Conservation (phyloP, 2,113 vertebrate genomes). For the Ophthalmolycus amberensis region DNA sequence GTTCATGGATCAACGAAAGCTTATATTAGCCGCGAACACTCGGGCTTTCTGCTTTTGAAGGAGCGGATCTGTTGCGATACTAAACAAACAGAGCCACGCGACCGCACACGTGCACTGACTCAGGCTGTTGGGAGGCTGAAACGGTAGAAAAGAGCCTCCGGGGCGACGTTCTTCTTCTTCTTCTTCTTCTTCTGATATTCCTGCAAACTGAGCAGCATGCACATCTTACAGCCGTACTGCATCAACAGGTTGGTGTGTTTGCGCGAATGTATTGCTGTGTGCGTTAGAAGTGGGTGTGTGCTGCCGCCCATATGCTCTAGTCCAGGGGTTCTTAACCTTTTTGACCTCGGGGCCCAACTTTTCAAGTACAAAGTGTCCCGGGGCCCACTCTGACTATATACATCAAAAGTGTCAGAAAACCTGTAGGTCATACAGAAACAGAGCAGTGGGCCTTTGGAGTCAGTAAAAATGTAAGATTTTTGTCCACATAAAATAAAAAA, state of each 20-base stretch:
- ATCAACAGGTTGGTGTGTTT: slow-evolving; percentile 80
- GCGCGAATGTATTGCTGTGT: not conserved
- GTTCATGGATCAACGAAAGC: slow-evolving; percentile 5
- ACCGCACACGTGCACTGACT: slow-evolving; percentile 15
- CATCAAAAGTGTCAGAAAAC: too few species aligned
- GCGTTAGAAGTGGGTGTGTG: slow-evolving; percentile 5
- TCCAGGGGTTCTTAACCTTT: too few species aligned
- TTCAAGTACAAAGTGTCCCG: too few species aligned
- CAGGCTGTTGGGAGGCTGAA: slow-evolving; percentile 19
- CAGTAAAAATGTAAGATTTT: too few species aligned
- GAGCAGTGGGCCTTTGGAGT: too few species aligned
- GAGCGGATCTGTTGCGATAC: not conserved
- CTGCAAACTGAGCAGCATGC: slow-evolving; percentile 67
- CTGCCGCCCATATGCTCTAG: too few species aligned
- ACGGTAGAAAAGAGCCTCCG: slow-evolving; percentile 17
- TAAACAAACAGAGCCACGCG: not conserved
- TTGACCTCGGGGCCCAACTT: too few species aligned
- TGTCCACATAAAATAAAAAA: too few species aligned
- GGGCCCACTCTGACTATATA: too few species aligned
- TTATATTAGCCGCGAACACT: not conserved
- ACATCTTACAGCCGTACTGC: slow-evolving; percentile 79
- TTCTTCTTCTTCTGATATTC: slow-evolving; percentile 1
- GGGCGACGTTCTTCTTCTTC: not conserved
- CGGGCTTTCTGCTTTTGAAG: not conserved
- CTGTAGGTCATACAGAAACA: too few species aligned